Conservation (phyloP, 2,113 vertebrate genomes). For the Puntigrus tetrazona region DNA sequence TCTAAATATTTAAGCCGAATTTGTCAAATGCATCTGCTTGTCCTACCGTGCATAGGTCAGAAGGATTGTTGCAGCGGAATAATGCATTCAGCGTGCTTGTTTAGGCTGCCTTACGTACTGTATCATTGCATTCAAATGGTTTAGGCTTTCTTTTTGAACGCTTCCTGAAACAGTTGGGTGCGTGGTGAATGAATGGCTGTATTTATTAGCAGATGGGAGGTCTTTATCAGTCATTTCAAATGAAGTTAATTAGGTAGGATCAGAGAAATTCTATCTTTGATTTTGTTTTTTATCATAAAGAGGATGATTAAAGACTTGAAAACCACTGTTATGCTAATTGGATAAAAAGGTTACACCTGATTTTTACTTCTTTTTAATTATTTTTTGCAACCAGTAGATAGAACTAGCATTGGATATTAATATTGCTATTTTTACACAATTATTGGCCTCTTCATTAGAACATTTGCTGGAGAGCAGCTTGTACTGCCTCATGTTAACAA, state of each 20-base stretch:
- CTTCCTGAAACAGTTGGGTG: not conserved
- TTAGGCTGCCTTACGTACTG: not conserved
- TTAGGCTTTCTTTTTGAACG: not conserved
- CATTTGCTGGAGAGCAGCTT: too few species aligned
- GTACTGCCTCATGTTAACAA: not conserved
- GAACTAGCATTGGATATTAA: not conserved
- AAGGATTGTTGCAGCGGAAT: not conserved
- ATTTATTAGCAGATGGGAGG: conserved; percentile 1
- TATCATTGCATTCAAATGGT: not conserved
- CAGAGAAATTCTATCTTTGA: conserved; percentile 50
- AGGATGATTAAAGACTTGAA: not conserved
- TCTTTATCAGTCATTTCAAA: conserved; percentile 27
- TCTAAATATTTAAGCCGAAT: conserved; percentile 12
- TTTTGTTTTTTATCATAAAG: conserved; percentile 33
- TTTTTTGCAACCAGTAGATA: not conserved
- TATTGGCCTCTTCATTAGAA: too few species aligned
- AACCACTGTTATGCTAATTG: not conserved
- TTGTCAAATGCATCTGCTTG: conserved; percentile 1
- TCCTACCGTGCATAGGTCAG: not conserved
- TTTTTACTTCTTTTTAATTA: too few species aligned
- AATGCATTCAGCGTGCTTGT: not conserved
- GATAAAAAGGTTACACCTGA: not conserved
- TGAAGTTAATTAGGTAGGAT: conserved; percentile 42
- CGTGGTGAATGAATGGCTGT: not conserved
- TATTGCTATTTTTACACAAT: too few species aligned